These are phyloP conservation scores for Chelidonichthys spinosus DNA, from an alignment of 2,797 vertebrate genomes.

Conservation along the genomic window DNA sequence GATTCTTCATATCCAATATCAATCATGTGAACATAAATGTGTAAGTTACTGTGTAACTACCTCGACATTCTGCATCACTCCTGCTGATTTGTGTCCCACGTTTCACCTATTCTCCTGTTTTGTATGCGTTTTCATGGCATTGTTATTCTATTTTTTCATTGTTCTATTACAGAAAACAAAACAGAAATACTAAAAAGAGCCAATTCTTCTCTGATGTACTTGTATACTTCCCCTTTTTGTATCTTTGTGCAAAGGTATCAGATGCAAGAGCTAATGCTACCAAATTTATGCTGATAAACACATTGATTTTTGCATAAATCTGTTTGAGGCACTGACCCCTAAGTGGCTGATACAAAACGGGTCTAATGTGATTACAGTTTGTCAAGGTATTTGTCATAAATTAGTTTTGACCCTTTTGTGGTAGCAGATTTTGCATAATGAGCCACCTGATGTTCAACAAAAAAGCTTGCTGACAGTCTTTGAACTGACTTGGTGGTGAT, in stretches of 20 bases:
- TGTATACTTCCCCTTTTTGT: not conserved
- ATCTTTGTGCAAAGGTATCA: not conserved
- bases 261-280: not conserved
- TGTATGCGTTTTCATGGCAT: too few species aligned
- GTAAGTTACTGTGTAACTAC: too few species aligned
- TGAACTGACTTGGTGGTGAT: not conserved
- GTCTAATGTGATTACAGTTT: not conserved
- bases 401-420: slow-evolving; percentile 25
- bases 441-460: slow-evolving; percentile 23
- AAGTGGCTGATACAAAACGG: not conserved
- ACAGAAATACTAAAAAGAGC: not conserved
- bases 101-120: too few species aligned
- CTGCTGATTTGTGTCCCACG: too few species aligned
- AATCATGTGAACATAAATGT: too few species aligned
- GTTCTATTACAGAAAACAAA: not conserved
- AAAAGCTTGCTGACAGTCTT: not conserved
- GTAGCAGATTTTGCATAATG: slow-evolving; percentile 22
- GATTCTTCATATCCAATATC: too few species aligned
- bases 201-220: not conserved
- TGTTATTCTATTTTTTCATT: not conserved
- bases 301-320: not conserved
- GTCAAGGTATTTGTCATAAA: slow-evolving; percentile 4
- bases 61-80: too few species aligned
- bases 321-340: not conserved
- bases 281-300: not conserved